phyloP scores from a whole-genome alignment of 2,888 invertebrate species.

The Autographa pulchrina region DNA sequence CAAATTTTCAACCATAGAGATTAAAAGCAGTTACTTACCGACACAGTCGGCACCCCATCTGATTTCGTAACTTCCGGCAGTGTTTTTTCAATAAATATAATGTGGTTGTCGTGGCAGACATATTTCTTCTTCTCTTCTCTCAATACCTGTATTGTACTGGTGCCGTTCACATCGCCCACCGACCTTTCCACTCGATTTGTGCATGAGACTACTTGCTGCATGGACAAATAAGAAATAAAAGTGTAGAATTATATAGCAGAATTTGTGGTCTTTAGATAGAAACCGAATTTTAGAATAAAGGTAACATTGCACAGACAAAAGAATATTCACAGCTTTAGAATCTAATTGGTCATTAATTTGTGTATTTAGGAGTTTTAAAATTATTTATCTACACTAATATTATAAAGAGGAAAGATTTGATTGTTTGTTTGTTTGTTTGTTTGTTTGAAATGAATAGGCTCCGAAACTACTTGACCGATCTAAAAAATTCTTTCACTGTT shows the following conservation, averaged over 20 bases:
- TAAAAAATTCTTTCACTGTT: too few relatives aligned
- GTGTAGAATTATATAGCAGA: background rate
- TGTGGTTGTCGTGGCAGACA: slow-evolving; percentile 71
- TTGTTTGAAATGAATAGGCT: too few relatives aligned
- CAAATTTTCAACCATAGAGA: background rate
- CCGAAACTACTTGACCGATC: too few relatives aligned
- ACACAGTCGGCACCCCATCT: slow-evolving; percentile 52
- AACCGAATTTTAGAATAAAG: too few relatives aligned
- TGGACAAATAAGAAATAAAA: slow-evolving; percentile 24
- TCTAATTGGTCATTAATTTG: too few relatives aligned
- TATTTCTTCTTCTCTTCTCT: slow-evolving; percentile 59
- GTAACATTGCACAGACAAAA: too few relatives aligned
- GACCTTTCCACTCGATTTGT: slow-evolving; percentile 63
- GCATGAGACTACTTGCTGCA: slow-evolving; percentile 79
- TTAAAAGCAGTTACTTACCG: slow-evolving; percentile 55
- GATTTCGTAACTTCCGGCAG: slow-evolving; percentile 54
- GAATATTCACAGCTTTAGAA: too few relatives aligned
- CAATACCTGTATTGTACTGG: slow-evolving; percentile 50
- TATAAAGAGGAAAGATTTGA: too few relatives aligned
- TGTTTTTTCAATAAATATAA: slow-evolving; percentile 68
- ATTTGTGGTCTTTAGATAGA: too few relatives aligned
- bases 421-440: too few relatives aligned
- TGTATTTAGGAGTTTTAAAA: too few relatives aligned
- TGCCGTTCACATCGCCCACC: slow-evolving; percentile 58
- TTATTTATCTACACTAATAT: too few relatives aligned